phyloP scores from a whole-genome alignment of 2,113 vertebrate species.

The Beaufortia kweichowensis region DNA sequence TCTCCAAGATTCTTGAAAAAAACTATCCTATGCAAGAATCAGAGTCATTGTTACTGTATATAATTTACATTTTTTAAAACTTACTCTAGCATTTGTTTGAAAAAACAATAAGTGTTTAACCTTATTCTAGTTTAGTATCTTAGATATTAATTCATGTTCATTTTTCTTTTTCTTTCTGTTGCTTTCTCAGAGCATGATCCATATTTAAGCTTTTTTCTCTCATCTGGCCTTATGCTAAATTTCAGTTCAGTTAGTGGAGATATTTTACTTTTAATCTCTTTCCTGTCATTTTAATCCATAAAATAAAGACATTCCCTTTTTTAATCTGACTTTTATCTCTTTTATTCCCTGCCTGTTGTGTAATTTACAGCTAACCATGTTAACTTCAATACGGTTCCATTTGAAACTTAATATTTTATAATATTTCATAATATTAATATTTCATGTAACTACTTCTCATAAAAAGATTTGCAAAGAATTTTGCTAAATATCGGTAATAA shows the following conservation, averaged over 20 bases:
- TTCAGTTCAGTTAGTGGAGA: neutral
- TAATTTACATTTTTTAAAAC: too few species aligned
- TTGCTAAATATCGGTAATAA: constrained; percentile 10
- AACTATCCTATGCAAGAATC: too few species aligned
- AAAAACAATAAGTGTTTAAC: neutral
- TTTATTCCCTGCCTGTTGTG: constrained; percentile 8
- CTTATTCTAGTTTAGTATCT: neutral
- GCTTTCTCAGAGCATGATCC: neutral
- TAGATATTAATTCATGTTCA: neutral
- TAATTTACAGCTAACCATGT: constrained; percentile 10
- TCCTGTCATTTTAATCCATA: constrained; percentile 8
- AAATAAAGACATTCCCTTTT: constrained; percentile 5
- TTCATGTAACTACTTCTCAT: constrained; percentile 18
- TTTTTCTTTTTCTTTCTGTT: neutral
- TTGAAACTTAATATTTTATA: neutral
- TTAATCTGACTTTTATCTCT: constrained; percentile 14
- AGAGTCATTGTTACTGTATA: too few species aligned
- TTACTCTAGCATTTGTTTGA: too few species aligned
- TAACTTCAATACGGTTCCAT: constrained; percentile 7
- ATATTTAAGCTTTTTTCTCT: neutral
- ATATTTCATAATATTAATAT: constrained; percentile 23
- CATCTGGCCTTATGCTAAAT: neutral
- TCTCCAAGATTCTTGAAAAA: too few species aligned
- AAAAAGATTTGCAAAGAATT: constrained; percentile 8
- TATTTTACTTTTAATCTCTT: constrained; percentile 12